A percentile compares a stretch with the other conserved stretches of the same genome.
These are phyloP conservation scores for Rhynchotus rufescens DNA, from an alignment of 2,797 vertebrate species.

Conservation along the genomic window DNA sequence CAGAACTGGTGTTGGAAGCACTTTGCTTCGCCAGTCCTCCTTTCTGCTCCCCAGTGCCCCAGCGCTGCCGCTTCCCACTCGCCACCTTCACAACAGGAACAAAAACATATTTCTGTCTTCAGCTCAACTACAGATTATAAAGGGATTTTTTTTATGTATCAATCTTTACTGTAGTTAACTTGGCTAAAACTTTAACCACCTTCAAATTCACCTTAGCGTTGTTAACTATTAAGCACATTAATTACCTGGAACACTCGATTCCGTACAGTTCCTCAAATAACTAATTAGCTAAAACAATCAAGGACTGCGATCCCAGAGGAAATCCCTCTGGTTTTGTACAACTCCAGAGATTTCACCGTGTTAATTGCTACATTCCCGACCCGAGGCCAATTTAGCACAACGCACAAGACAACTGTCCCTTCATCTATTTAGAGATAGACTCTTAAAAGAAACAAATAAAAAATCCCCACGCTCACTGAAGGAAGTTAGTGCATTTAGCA, in stretches of 20 bases:
- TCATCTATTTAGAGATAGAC: not conserved
- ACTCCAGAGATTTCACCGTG: conserved; percentile 1
- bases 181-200: conserved; percentile 53
- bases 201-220: conserved; percentile 23
- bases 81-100: not conserved
- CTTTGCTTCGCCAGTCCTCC: not conserved
- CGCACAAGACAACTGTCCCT: not conserved
- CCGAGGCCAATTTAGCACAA: not conserved
- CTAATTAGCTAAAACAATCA: conserved; percentile 57
- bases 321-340: conserved; percentile 8
- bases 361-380: not conserved
- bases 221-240: conserved; percentile 48
- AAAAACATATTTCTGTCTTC: not conserved
- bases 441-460: not conserved
- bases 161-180: conserved; percentile 54
- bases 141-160: not conserved
- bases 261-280: conserved; percentile 42
- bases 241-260: conserved; percentile 57
- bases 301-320: conserved; percentile 37
- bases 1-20: not conserved
- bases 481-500: not conserved
- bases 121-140: not conserved
- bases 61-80: not conserved
- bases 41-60: not conserved
- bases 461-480: not conserved